Base-by-base conservation (phyloP, 2,888 invertebrate genomes). In the Troilus luridus region DNA sequence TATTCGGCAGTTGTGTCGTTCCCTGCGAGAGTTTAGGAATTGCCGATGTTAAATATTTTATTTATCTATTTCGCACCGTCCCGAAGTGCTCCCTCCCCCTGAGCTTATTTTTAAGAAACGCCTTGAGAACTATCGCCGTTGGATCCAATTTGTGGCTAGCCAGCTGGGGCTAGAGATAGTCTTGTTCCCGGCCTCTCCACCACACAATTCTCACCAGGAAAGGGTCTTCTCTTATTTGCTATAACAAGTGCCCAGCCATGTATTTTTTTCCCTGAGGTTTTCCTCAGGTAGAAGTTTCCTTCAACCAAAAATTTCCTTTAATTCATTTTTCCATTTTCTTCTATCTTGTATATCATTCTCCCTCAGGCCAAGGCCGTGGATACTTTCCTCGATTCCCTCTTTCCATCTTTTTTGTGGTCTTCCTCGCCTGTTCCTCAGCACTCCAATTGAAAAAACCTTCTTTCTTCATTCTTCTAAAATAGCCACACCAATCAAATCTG, bases 1-100 rank as follows among this genome's bases (percentile, higher is more conserved):
- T 77, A 77, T 77, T 77, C 72, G 72, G 72, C 41, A 77, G 72
- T 41, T 77, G 72, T 77, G 72, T 77, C 72, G 72, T 77, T 67
- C 72, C 72, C 72, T 7, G 17, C 41, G 72, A 77, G 72, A 41
- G 17, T 77, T 77, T 41, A 77, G 72, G 27, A 77, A 77, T 77
- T 77, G 72, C 72, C 8, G 27, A 2, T 1, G 72, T 6, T 77
- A 77, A 77, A 77, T 77, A 77, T 77, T 77, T 77, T 77, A 77
- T 77, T 77, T 77, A 77, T 77, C 72, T 77, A 77, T 77, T 77
- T 77, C 41, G 14, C 72, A 3, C 24, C 24, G 67, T 24, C 67
- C 24, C 14, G 64, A 19, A 12, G 67, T 12, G 24, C 67, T 21
- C 17, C 27, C 27, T 41, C 1, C 19, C 41, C 1, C 27, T n/a